Percentiles rank a stretch among this genome's conserved stretches.
phyloP scores from a whole-genome alignment of 2,888 invertebrate species.

The Adelphocoris suturalis region DNA sequence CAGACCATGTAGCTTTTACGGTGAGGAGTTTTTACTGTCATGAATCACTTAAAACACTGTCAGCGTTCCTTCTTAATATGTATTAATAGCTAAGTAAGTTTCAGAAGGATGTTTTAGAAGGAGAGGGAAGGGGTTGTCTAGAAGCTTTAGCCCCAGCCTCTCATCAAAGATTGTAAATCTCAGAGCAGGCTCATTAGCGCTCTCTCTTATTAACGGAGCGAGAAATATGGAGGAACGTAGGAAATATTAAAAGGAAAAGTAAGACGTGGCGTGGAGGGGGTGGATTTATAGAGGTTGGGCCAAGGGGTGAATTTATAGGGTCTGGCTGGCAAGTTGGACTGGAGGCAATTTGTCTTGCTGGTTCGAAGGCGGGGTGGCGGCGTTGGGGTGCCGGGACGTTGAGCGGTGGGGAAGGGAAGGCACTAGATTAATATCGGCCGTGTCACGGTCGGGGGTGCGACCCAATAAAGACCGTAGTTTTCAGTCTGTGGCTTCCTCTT shows the following conservation, averaged over 20 bases:
- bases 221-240: slow-evolving; percentile 61
- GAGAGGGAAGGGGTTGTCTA: slow-evolving; percentile 9
- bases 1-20: slow-evolving; percentile 59
- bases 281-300: slow-evolving; percentile 64
- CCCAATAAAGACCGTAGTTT: slow-evolving; percentile 65
- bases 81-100: slow-evolving; percentile 67
- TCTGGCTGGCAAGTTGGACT: slow-evolving; percentile 68
- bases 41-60: slow-evolving; percentile 65
- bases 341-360: slow-evolving; percentile 67
- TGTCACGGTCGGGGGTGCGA: slow-evolving; percentile 48
- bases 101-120: slow-evolving; percentile 16
- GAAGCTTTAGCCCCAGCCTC: slow-evolving; percentile 60
- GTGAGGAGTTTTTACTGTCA: slow-evolving; percentile 42
- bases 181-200: slow-evolving; percentile 64
- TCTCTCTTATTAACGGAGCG: slow-evolving; percentile 61
- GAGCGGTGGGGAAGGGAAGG: slow-evolving; percentile 48
- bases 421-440: slow-evolving; percentile 64
- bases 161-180: slow-evolving; percentile 69
- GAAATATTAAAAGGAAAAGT: slow-evolving; percentile 67
- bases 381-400: background rate
- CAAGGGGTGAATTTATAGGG: slow-evolving; percentile 68
- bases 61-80: slow-evolving; percentile 60
- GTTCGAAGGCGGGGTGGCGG: slow-evolving; percentile 27
- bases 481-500: slow-evolving; percentile 56
- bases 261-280: slow-evolving; percentile 25